Evolutionary conservation across 1,140 invertebrate genomes (phyloP).

Genomic region (Druon quercuslanigerum): DNA sequence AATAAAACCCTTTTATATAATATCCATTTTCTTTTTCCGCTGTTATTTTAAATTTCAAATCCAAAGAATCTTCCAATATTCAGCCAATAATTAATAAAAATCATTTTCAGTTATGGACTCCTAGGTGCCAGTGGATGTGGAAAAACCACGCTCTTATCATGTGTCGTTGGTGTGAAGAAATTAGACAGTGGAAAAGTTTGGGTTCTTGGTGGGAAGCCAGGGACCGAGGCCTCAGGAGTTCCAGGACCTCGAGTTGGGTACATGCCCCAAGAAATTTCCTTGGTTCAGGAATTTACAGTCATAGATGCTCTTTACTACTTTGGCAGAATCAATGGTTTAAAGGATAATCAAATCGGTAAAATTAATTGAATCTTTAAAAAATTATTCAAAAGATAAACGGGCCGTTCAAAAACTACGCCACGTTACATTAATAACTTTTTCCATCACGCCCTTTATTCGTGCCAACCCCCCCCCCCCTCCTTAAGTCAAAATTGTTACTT

Average conservation of each 20-base stretch:
- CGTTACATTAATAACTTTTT: no score
- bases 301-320: slow-evolving; percentile 92
- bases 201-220: slow-evolving; percentile 87
- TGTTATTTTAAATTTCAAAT: no score
- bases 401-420: no score
- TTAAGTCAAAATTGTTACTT: no score
- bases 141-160: slow-evolving; percentile 90
- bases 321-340: slow-evolving; percentile 89
- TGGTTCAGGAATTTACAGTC: slow-evolving; percentile 91
- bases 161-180: slow-evolving; percentile 86
- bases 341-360: slow-evolving; percentile 77
- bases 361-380: slow-evolving; percentile 51
- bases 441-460: no score
- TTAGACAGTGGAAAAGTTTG: slow-evolving; percentile 86
- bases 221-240: slow-evolving; percentile 83
- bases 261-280: slow-evolving; percentile 92
- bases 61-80: not conserved
- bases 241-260: slow-evolving; percentile 88
- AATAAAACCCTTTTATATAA: no score
- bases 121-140: slow-evolving; percentile 90
- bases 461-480: no score
- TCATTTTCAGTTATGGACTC: slow-evolving; percentile 84
- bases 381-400: no score
- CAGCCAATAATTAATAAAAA: slow-evolving; percentile 10
- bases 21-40: no score